Percentiles rank a stretch among this genome's conserved stretches.
Conservation (phyloP, 1,140 invertebrate genomes). For the Rhyzopertha dominica region DNA sequence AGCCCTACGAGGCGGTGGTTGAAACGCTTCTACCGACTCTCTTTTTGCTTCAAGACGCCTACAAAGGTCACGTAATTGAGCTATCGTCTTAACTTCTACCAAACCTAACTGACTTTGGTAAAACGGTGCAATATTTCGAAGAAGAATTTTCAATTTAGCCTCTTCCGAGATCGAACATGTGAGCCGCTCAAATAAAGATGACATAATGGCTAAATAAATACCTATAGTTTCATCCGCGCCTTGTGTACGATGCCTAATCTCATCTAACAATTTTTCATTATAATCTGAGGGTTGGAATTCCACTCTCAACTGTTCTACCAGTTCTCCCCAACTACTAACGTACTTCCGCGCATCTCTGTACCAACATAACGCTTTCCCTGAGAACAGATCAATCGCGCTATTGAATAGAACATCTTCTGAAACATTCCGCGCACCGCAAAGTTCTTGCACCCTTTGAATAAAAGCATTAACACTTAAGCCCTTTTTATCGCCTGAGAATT, state of each 20-base stretch:
- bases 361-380: conserved; percentile 6
- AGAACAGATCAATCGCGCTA: conserved; percentile 7
- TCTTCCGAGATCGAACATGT: too few species aligned
- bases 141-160: too few species aligned
- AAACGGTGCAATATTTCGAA: conserved; percentile 7
- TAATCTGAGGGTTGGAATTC: conserved; percentile 17
- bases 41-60: not conserved
- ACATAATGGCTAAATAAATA: conserved; percentile 8
- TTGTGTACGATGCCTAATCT: conserved; percentile 12
- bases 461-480: conserved; percentile 9
- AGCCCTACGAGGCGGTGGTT: not conserved
- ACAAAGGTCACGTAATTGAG: not conserved
- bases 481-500: conserved; percentile 11
- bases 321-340: conserved; percentile 3
- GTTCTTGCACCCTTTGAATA: conserved; percentile 12
- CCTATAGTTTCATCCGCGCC: conserved; percentile 8
- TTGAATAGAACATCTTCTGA: conserved; percentile 3
- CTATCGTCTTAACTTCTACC: not conserved
- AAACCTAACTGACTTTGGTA: conserved; percentile 12
- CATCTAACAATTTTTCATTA: conserved; percentile 11
- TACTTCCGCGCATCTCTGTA: not conserved
- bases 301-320: conserved; percentile 1
- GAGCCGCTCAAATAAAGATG: conserved; percentile 2
- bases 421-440: conserved; percentile 5
- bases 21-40: not conserved